Base-by-base conservation (phyloP, 2,888 invertebrate species). In the Amiota mariae region DNA sequence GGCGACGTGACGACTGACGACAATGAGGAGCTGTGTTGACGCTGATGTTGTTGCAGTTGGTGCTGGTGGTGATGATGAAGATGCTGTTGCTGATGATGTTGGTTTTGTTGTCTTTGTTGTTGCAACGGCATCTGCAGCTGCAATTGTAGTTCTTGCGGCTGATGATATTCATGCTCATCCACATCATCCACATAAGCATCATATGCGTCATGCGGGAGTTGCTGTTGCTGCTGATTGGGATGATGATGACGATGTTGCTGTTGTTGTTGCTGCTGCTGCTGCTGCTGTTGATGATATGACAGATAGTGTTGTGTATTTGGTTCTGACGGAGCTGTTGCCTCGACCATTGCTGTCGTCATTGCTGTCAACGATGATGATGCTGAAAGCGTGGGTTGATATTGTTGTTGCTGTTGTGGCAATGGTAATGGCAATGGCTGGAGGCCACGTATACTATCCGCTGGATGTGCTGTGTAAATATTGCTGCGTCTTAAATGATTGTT, bases 381-480 rank as follows among this genome's bases (percentile, higher is more conserved):
- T 73, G 82, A 75, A 64, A 80, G 63, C 15, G 72, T 56, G 36
- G 76, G 75, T 77, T 82, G 77, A 4, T 12, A 54, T 54, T 81
- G 85, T 18, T 51, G 67, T 24, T 15, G 24, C 18, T 47, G 66
- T 18, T 48, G 48, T 3, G 12, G 66, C 46, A 10, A 15, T 49
- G n/a, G 76, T 46, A 75, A 72, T 24, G 80, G 78, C 72, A 79
- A 80, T 49, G 47, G 66, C 47, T 87, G 88, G 79, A 90, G 75
- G 56, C 89, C 90, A 36, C 89, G 87, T 81, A 90, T 89, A 73
- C 89, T 89, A 75, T 89, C 89, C 68, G 90, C 89, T 75, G 89
- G 89, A 82, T 89, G 90, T 36, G 90, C 88, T 61, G 89, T 90
- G 71, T 89, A 89, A 71, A 89, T 90, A 79, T 89, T 89, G 82